Base-by-base conservation (phyloP, 2,797 vertebrate genomes). In the Sebastes steindachneri region DNA sequence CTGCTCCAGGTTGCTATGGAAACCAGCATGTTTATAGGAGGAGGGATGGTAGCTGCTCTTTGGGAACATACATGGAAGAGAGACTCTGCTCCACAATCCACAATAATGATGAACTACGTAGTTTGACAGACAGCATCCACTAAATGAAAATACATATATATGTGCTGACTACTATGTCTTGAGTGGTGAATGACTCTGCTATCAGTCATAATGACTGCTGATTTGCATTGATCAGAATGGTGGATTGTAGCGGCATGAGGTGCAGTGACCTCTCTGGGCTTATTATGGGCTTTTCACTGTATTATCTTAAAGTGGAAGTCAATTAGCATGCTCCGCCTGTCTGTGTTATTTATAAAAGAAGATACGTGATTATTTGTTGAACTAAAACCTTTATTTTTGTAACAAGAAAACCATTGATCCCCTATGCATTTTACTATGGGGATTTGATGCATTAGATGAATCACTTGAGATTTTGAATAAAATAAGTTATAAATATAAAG, bases 21-120 rank as follows among this genome's bases (percentile, higher is more conserved):
- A 94, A 95, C 95, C 79, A 76, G 58, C 41, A 63, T 95, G 94
- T 95, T 95, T 93, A 92, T 86, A 80, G 80, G 82, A 70, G 63
- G 80, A 90, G 73, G 75, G 68, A 79, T 79, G 86, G 64, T 75
- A 60, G 79, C 83, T 64, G 65, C 37, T 67, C 67, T 64, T 62
- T 62, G 62, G 70, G 70, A 72, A 31, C 75, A 25, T 19, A 68
- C 70, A 69, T 51, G 19, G 31, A 75, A 51, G 67, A 79, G 19
- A 26, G 23, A 53, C 35, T 79, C 66, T 57, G 28, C 28, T 60
- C 5, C 28, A 28, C 70, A 63, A 33, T 57, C 72, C 65, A 11
- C 53, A 35, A 68, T 53, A 73, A 70, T 58, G 59, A 81, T 21
- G 12, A 54, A 65, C 19, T n/a, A 37, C 1, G 58, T 2, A 62